Percentiles rank a stretch among this genome's conserved stretches.
Conservation (phyloP, 2,113 vertebrate genomes). For the Tragelaphus buxtoni region DNA sequence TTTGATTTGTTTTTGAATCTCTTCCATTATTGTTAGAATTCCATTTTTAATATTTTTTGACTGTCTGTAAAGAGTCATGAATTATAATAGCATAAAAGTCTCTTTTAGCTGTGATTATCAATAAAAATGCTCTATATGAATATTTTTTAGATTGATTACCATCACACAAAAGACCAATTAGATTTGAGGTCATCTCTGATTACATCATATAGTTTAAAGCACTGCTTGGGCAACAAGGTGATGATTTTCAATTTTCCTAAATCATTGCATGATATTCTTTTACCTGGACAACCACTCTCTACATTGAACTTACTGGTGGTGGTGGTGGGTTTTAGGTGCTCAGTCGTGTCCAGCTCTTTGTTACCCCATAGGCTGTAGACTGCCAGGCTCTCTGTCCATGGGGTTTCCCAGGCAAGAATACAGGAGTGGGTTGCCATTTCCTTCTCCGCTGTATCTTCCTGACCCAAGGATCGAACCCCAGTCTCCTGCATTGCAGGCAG, state of each 20-base stretch:
- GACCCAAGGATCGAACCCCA: background rate
- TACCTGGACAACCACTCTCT: background rate
- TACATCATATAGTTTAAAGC: background rate
- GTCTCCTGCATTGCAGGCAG: background rate
- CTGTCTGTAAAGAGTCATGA: background rate
- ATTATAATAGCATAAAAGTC: background rate
- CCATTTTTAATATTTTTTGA: background rate
- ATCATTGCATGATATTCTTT: background rate
- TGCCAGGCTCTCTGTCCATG: background rate
- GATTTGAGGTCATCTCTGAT: background rate
- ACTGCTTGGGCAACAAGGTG: background rate
- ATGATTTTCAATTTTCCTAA: background rate
- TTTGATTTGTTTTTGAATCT: conserved; percentile 2
- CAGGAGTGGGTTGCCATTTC: background rate
- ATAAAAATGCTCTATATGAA: background rate
- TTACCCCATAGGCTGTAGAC: rapidly evolving
- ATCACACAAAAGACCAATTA: background rate
- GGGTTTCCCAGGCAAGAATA: background rate
- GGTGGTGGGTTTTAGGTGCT: background rate
- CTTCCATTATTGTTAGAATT: background rate
- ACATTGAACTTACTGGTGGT: background rate
- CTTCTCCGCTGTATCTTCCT: background rate
- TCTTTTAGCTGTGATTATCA: background rate
- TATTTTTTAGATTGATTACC: background rate
- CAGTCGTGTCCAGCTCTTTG: background rate